A percentile compares a stretch with the other conserved stretches of the same genome.
These are phyloP conservation scores for Xestia c-nigrum DNA, from an alignment of 2,888 invertebrate species.

Conservation along the genomic window DNA sequence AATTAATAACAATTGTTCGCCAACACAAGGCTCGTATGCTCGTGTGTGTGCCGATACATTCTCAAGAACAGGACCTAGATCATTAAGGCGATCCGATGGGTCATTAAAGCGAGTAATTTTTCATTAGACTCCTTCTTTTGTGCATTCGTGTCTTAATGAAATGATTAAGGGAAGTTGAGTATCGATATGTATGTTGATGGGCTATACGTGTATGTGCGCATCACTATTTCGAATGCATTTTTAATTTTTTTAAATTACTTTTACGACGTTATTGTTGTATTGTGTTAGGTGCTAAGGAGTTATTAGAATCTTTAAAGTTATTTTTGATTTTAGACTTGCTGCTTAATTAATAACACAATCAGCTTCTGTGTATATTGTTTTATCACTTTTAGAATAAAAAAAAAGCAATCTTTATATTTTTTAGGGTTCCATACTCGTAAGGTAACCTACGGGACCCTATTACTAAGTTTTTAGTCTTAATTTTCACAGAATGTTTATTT, in stretches of 20 bases:
- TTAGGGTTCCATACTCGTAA: too few relatives aligned
- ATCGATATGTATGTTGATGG: conserved; percentile 57
- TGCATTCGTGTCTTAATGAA: conserved; percentile 79
- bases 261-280: neutral
- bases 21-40: conserved; percentile 15
- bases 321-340: neutral
- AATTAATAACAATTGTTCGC: conserved; percentile 54
- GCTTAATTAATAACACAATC: neutral
- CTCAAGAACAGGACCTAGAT: conserved; percentile 78
- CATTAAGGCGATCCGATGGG: conserved; percentile 79
- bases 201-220: conserved; percentile 31
- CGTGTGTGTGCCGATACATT: conserved; percentile 57
- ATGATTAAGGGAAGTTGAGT: conserved; percentile 82
- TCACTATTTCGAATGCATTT: conserved; percentile 47
- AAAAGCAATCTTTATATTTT: neutral
- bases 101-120: conserved; percentile 84
- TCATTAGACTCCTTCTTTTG: conserved; percentile 83
- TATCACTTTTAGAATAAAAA: neutral
- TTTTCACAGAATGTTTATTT: too few relatives aligned
- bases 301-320: neutral
- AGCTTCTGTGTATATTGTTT: neutral
- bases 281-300: neutral
- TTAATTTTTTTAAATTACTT: neutral
- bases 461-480: too few relatives aligned
- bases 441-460: too few relatives aligned